Base-by-base conservation (phyloP, 2,113 vertebrate species). In the Thalassarche chlororhynchos region DNA sequence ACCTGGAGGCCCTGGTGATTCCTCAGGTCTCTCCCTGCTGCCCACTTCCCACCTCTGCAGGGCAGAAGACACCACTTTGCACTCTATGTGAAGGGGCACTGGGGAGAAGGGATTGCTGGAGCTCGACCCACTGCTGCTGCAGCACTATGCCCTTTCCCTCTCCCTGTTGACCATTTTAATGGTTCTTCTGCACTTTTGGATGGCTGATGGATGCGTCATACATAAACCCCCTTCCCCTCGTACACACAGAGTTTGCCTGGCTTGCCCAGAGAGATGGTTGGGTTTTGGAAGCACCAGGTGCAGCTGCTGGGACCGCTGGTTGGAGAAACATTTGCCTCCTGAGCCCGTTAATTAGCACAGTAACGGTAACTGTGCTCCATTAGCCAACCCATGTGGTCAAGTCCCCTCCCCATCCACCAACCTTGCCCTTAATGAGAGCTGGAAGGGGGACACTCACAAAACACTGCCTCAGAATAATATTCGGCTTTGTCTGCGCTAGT, bases 391-490 rank as follows among this genome's bases (percentile, higher is more conserved):
- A 97, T 97, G 98, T 98, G 96, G 97, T 96, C 60, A 52, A 97
- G 98, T 97, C 96, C 96, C 92, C 93, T 97, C 97, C 97, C 96
- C 19, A 36, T 97, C 96, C 93, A 97, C 83, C 95, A 98, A 93
- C 98, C 98, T 96, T 98, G 98, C 96, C 91, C 98, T 98, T 99
- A 99, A 99, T 99, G 99, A 99, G 99, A 99, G 97, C 98, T 98
- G 98, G 98, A 99, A 99, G 98, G 98, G 97, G 98, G 98, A 96
- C 98, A 96, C 98, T 99, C 98, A 99, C 99, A 99, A 99, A 99
- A 99, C 99, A 99, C 97, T 99, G 99, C 98, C 96, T 99, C 99
- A 99, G 99, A 99, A 99, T 99, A 99, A 99, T 99, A 99, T 99
- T 99, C 97, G 44, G 98, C 99, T 99, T 99, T 99, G 99, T 99